Evolutionary conservation across 2,888 invertebrate genomes (phyloP).

Genomic region (Dione juno): DNA sequence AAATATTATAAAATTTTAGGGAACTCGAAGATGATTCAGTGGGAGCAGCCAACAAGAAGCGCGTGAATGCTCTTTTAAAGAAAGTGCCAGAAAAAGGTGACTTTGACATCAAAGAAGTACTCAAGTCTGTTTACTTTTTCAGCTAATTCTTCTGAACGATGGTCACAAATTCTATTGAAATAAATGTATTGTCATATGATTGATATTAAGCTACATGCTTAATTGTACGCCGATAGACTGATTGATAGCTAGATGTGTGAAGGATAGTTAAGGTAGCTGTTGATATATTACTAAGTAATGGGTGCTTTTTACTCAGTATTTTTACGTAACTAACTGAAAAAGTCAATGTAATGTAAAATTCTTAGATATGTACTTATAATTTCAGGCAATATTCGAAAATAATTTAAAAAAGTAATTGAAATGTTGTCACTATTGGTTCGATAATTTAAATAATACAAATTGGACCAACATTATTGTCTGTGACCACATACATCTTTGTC

Average conservation of each 20-base stretch:
- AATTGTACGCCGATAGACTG: slow-evolving; percentile 9
- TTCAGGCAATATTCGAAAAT: no score
- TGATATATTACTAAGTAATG: slow-evolving; percentile 3
- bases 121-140: slow-evolving; percentile 93
- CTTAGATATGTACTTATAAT: no score
- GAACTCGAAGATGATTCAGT: slow-evolving; percentile 76
- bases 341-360: no score
- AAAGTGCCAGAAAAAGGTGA: slow-evolving; percentile 89
- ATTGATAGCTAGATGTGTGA: slow-evolving; percentile 19
- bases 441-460: no score
- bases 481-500: no score
- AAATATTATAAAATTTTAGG: slow-evolving; percentile 53
- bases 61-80: slow-evolving; percentile 84
- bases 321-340: background rate
- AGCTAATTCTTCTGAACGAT: slow-evolving; percentile 80
- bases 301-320: slow-evolving; percentile 7
- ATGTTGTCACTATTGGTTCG: no score
- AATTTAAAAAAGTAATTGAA: no score
- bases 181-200: background rate
- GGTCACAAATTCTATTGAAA: background rate
- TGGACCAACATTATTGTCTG: no score
- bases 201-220: background rate
- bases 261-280: slow-evolving; percentile 8
- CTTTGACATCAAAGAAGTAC: slow-evolving; percentile 89
- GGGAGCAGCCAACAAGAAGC: slow-evolving; percentile 83